Percentiles rank a stretch among this genome's conserved stretches.
Conservation (phyloP, 1,140 invertebrate genomes). For the Carcinoscorpius rotundicauda region DNA sequence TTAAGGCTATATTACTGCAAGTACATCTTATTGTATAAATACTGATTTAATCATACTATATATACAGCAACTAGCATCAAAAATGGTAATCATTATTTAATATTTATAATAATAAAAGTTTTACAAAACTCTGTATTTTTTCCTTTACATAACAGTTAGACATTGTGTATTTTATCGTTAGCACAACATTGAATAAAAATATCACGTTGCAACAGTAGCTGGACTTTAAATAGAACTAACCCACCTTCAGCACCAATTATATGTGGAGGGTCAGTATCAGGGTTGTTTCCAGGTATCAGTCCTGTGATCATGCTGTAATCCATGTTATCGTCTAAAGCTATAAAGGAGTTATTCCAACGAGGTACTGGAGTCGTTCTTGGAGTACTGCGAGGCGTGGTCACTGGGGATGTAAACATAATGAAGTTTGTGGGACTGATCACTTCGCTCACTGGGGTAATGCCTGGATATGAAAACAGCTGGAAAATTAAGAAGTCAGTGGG, state of each 20-base stretch:
- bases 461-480: constrained; percentile 19
- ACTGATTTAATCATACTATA: too few relatives aligned
- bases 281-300: constrained; percentile 44
- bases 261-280: constrained; percentile 50
- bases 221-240: background rate
- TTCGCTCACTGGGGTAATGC: constrained; percentile 43
- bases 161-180: too few relatives aligned
- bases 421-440: constrained; percentile 83
- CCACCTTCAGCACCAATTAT: constrained; percentile 53
- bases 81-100: too few relatives aligned
- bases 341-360: constrained; percentile 75
- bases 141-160: too few relatives aligned
- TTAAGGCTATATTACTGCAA: too few relatives aligned
- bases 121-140: too few relatives aligned
- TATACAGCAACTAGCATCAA: too few relatives aligned
- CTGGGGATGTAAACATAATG: constrained; percentile 69
- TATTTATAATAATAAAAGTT: too few relatives aligned
- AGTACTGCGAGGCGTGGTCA: constrained; percentile 54
- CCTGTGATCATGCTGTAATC: constrained; percentile 84
- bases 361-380: constrained; percentile 47
- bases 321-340: constrained; percentile 66
- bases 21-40: too few relatives aligned
- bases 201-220: background rate
- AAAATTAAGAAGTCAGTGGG: background rate
- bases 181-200: too few relatives aligned